Base-by-base conservation (phyloP, 2,797 vertebrate genomes). In the Lepilemur ruficaudatus region DNA sequence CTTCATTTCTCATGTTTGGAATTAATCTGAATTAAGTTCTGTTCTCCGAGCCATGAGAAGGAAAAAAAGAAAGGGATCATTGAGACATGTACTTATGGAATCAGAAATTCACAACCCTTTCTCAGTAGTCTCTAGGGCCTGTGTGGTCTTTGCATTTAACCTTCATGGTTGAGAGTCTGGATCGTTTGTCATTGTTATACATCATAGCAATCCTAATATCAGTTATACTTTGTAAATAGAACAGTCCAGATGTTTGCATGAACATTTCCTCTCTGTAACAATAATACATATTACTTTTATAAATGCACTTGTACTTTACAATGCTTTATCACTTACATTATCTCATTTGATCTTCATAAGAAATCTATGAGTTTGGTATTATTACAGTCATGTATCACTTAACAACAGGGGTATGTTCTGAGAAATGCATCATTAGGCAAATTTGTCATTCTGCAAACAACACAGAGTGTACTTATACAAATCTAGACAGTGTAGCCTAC, bases 1-100 rank as follows among this genome's bases (percentile, higher is more conserved):
- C 48, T 88, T 76, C 14, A 86, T 96, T 93, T 80, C 65, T 94
- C 84, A 57, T 52, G 65, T 91, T 87, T 93, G 52, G 52, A 83
- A 91, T 91, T 89, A 81, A 12, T 90, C 69, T 83, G 35, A 91
- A 89, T 86, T 70, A 82, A 81, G 2, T 94, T 50, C 79, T 80
- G 35, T 67, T 97, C 25, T 75, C 52, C 20, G 70, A 88, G 8
- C 35, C n/a, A 75, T 79, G 67, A 41, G n/a, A 79, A 84, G n/a
- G 5, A 63, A 63, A 65, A 57, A 88, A 20, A 55, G 23, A 65
- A 38, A 48, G 23, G 12, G 20, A 81, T 38, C 50, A n/a, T 3
- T 50, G 67, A 93, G 75, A 69, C 18, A 48, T 48, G 35, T 87
- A 52, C 48, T 81, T 78, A 15, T 20, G 14, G 23, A 97, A 78